Base-by-base conservation (phyloP, 2,888 invertebrate species). In the Philhelius pedissequus region DNA sequence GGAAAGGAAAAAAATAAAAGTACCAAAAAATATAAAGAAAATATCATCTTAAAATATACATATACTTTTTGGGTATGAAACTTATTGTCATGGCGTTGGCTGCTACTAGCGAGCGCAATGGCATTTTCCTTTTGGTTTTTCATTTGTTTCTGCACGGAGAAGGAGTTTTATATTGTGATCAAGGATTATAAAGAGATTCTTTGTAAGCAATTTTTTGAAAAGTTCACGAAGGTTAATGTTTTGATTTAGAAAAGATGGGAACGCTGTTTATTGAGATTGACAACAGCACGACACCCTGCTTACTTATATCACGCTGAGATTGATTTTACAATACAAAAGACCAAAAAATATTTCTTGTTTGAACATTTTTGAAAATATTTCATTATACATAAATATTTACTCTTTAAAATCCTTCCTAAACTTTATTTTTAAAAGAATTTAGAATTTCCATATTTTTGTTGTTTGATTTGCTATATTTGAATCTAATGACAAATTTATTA, bases 1-100 rank as follows among this genome's bases (percentile, higher is more conserved):
- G 75, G 25, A 58, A 69, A 69, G 43, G n/a, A n/a, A 74, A 52
- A 58, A 68, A 74, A 74, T 79, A 74, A 35, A 58, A 64, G 25
- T 50, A 45, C n/a, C 40, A 58, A 20, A 48, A 22, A 52, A 22
- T 15, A 30, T 18, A 52, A 52, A 18, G 27, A 52, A 50, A 52
- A 52, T 52, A 52, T 52, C 50, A 48, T 52, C 27, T 30, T 9
- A 52, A 52, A 52, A 52, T 52, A 52, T 50, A 50, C 4, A 15
- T 52, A 52, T 50, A 50, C 4, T 9, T 52, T 52, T 52, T 30
- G 9, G 27, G 6, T 52, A 18, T 52, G 15, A 22, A 22, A 13
- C 48, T 48, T 48, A 27, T 52, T 52, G 15, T 52, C 27, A 52
- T 52, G 27, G 52, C 13, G n/a, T n/a, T 48, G 22, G 22, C 6